Percentiles rank a stretch among this genome's conserved stretches.
These are phyloP conservation scores for Onychostoma macrolepis DNA, from an alignment of 2,113 vertebrate genomes.

Conservation along the genomic window DNA sequence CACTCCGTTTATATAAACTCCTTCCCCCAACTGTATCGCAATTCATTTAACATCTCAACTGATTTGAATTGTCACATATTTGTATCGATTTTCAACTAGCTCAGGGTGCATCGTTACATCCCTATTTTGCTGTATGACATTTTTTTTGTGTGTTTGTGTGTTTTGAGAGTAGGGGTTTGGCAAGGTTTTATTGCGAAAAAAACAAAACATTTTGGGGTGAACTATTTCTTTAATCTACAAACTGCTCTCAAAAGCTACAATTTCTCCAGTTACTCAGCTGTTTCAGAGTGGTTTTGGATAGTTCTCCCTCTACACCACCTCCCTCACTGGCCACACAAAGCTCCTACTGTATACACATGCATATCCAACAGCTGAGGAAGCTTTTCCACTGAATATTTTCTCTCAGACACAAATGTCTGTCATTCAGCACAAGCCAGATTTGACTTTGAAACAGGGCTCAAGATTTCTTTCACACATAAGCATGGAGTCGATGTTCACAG, in stretches of 20 bases:
- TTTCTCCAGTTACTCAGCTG: conserved; percentile 23
- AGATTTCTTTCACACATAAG: conserved; percentile 33
- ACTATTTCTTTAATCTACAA: neutral
- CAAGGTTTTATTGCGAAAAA: too few species aligned
- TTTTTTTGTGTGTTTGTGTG: too few species aligned
- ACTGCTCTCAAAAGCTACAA: neutral
- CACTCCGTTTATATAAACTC: too few species aligned
- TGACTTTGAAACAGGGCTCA: neutral
- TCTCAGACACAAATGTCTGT: conserved; percentile 31
- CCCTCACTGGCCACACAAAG: conserved; percentile 49
- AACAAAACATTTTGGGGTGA: neutral
- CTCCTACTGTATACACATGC: conserved; percentile 37
- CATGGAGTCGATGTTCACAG: conserved; percentile 12
- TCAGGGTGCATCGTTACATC: too few species aligned
- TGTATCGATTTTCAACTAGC: too few species aligned
- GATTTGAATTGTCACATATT: too few species aligned
- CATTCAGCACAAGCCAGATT: conserved; percentile 36
- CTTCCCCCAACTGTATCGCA: too few species aligned
- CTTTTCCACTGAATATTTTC: conserved; percentile 39
- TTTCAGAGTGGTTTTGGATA: conserved; percentile 6
- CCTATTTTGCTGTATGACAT: too few species aligned
- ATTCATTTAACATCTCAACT: too few species aligned
- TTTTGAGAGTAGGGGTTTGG: too few species aligned
- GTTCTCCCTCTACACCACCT: conserved; percentile 2
- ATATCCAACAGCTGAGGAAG: conserved; percentile 38